Evolutionary conservation across 1,140 invertebrate species (phyloP).

Genomic region (Cherax destructor): DNA sequence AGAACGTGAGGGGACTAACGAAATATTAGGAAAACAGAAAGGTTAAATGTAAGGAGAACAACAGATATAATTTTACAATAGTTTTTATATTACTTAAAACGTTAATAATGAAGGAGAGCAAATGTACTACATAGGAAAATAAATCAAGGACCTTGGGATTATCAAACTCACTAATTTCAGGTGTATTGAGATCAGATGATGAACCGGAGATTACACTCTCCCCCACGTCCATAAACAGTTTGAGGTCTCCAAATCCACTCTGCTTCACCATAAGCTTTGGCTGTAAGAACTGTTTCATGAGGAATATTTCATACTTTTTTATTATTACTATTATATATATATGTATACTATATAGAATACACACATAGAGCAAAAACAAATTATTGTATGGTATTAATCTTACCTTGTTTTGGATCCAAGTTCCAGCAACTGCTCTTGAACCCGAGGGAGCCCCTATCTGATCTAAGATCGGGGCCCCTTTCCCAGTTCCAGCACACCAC

Average conservation of each 20-base stretch:
- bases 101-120: too few relatives aligned
- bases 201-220: not conserved
- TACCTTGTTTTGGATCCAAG: not conserved
- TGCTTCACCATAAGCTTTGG: not conserved
- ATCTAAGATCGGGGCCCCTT: not conserved
- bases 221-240: not conserved
- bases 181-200: conserved; percentile 9
- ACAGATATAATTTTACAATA: too few relatives aligned
- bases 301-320: not conserved
- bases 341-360: not conserved
- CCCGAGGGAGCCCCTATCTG: not conserved
- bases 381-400: not conserved
- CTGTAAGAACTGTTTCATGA: not conserved
- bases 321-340: too few relatives aligned
- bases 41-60: too few relatives aligned
- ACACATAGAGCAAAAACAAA: not conserved
- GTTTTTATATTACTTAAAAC: too few relatives aligned
- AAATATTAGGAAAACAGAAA: too few relatives aligned
- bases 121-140: too few relatives aligned
- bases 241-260: not conserved
- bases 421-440: not conserved
- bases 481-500: not conserved
- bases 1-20: too few relatives aligned
- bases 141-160: not conserved
- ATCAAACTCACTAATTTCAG: conserved; percentile 2